These are phyloP conservation scores for Gymnocheta viridis DNA, from an alignment of 2,888 invertebrate species.

Conservation along the genomic window DNA sequence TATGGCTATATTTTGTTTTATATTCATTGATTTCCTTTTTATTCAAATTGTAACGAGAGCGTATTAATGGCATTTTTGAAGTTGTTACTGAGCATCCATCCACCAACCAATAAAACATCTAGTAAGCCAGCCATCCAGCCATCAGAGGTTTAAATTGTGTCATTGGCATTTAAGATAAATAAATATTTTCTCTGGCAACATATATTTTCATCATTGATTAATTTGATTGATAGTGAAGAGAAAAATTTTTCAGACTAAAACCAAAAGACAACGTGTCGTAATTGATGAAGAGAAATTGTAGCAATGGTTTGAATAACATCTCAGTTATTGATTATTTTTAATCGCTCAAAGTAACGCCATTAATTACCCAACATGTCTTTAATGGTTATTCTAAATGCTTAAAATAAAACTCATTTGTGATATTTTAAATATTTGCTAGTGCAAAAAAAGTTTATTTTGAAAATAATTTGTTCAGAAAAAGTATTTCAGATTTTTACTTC, in stretches of 20 bases:
- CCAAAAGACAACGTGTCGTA: constrained; percentile 18
- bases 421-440: background rate
- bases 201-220: constrained; percentile 59
- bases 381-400: background rate
- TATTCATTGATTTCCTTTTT: constrained; percentile 56
- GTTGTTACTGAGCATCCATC: constrained; percentile 1
- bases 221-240: constrained; percentile 54
- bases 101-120: background rate
- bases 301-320: constrained; percentile 3
- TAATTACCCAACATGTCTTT: background rate
- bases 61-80: constrained; percentile 24
- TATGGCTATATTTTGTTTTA: constrained; percentile 50
- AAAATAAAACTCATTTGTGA: background rate
- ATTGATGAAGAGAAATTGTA: constrained; percentile 57
- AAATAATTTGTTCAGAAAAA: background rate
- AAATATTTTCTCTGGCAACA: constrained; percentile 21
- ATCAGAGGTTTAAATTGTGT: constrained; percentile 62
- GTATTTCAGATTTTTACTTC: background rate
- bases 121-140: background rate
- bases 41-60: constrained; percentile 60
- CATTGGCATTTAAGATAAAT: constrained; percentile 63
- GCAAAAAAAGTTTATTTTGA: background rate
- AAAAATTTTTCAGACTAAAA: constrained; percentile 13
- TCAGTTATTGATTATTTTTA: constrained; percentile 22
- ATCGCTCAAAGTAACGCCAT: constrained; percentile 20